Evolutionary conservation across 2,888 invertebrate species (phyloP).

Genomic region (Sarcophaga variegata): DNA sequence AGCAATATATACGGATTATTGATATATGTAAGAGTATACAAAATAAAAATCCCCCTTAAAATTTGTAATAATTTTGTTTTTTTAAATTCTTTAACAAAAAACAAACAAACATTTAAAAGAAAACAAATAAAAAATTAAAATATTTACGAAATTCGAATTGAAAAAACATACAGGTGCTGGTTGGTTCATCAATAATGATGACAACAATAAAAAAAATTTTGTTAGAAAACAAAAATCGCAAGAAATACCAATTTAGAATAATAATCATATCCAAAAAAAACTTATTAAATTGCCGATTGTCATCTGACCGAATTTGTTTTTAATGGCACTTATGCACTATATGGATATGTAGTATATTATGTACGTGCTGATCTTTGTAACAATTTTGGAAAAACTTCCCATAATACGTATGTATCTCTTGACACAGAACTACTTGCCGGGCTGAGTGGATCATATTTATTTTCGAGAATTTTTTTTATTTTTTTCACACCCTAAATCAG

Average conservation of each 20-base stretch:
- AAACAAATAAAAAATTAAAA: background rate
- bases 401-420: no score
- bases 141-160: background rate
- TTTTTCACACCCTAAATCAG: no score
- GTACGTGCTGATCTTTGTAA: background rate
- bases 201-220: background rate
- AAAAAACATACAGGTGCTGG: background rate
- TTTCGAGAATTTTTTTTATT: no score
- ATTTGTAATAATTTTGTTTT: conserved; percentile 1
- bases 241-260: conserved; percentile 14
- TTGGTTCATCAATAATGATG: background rate
- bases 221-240: background rate
- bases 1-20: background rate
- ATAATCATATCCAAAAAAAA: background rate
- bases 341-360: background rate
- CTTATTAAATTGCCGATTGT: no score
- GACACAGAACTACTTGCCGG: background rate
- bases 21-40: background rate
- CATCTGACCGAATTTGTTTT: no score
- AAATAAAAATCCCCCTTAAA: conserved; percentile 13
- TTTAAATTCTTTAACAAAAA: conserved; percentile 7
- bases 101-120: background rate
- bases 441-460: no score
- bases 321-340: no score
- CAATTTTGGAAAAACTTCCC: background rate